phyloP scores from a whole-genome alignment of 2,113 vertebrate genomes.

The Gadus chalcogrammus region DNA sequence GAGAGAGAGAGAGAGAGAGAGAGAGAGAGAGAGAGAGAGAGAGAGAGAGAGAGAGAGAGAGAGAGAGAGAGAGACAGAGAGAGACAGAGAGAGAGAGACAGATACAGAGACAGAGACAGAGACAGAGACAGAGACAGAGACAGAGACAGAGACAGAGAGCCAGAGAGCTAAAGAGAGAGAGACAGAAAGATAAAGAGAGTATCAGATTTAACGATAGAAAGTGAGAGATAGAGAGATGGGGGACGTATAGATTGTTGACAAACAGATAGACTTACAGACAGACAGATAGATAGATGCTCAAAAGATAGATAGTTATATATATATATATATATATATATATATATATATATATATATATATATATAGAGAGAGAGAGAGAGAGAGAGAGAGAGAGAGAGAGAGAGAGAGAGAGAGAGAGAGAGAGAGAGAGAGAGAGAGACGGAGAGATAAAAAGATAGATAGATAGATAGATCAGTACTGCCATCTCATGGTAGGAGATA shows the following conservation, averaged over 20 bases:
- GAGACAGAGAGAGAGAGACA: background rate
- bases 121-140: background rate
- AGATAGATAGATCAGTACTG: constrained; percentile 12
- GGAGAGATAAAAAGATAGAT: background rate
- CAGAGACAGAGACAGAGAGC: background rate
- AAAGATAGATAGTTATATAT: background rate
- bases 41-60: background rate
- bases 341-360: too few species aligned
- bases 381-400: too few species aligned
- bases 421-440: background rate
- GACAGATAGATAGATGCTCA: background rate
- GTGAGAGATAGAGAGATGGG: background rate
- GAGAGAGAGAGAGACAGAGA: background rate
- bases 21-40: background rate
- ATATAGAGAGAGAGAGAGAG: too few species aligned
- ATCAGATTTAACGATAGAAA: background rate
- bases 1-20: background rate
- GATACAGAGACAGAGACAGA: background rate
- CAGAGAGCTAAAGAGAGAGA: background rate
- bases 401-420: background rate
- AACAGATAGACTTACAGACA: background rate
- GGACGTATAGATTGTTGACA: background rate
- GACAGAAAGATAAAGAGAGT: background rate
- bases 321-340: too few species aligned
- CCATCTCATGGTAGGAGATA: constrained; percentile 24